Evolutionary conservation across 35 echinoderm and acorn worm species (phyloP).

Genomic region (Stichopus chloronotus): DNA sequence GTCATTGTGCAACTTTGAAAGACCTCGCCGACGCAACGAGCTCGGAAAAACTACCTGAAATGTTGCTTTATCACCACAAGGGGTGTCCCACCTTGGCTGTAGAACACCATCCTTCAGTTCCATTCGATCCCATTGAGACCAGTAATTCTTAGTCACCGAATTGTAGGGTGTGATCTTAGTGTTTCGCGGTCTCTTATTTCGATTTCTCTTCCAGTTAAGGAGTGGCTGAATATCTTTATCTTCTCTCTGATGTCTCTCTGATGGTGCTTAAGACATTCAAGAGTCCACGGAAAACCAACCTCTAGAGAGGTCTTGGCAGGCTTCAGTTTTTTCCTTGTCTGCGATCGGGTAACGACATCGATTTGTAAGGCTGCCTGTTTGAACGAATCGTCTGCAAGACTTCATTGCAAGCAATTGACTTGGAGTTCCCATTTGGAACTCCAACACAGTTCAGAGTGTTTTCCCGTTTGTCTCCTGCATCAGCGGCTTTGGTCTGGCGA

Average conservation of each 20-base stretch:
- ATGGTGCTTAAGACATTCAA: too few relatives aligned
- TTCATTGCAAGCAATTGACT: neutral
- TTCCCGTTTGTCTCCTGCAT: too few relatives aligned
- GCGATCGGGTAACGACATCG: too few relatives aligned
- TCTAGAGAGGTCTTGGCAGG: neutral
- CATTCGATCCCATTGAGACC: neutral
- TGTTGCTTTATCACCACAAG: neutral
- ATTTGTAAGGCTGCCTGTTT: too few relatives aligned
- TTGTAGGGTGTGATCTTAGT: neutral
- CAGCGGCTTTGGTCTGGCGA: too few relatives aligned
- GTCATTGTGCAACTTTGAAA: neutral
- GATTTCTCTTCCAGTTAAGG: neutral
- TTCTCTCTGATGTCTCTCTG: slow-evolving; percentile 6
- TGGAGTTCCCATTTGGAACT: neutral
- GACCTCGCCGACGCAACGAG: neutral
- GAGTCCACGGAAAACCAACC: too few relatives aligned
- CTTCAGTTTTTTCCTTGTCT: too few relatives aligned
- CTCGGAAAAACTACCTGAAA: neutral
- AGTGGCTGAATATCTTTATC: neutral
- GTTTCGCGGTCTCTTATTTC: neutral
- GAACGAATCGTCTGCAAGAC: neutral
- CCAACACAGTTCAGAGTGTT: too few relatives aligned
- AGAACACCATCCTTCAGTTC: slow-evolving; percentile 16
- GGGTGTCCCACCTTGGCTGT: slow-evolving; percentile 5
- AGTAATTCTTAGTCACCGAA: neutral